Base-by-base conservation (phyloP, 2,888 invertebrate species). In the Eledone cirrhosa region DNA sequence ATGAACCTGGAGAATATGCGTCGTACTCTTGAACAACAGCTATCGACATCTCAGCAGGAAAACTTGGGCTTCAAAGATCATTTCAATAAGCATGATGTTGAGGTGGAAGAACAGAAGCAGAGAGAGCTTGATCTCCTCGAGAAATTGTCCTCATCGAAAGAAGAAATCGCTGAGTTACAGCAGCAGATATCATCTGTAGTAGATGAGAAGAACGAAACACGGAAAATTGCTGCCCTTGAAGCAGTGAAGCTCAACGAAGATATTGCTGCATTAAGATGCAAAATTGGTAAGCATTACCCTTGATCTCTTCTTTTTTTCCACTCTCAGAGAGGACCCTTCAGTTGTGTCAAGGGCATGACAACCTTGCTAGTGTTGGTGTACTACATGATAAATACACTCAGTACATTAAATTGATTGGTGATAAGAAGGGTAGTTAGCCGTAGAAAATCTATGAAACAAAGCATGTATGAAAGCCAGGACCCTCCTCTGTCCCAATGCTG, bases 161-260 rank as follows among this genome's bases (percentile, higher is more conserved):
- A 33, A 19, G 72, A 78, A 48, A 24, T 72, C 4, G n/a, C 76
- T 19, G 24, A 22, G 47, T 19, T 72, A 24, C 76, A 59, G 22
- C 31, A 2, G 8, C 75, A 69, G 48, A 78, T 78, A 4, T 29
- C 31, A 33, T 67, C 72, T 27, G 7, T 69, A 19, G 47, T n/a
- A 78, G 72, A 77, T 4, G 48, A 33, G n/a, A 59, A 31, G 22
- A 65, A 24, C 2, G 41, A 77, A 19, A 59, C 74, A 31, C n/a
- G 31, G 22, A 78, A 78, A 47, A 74, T 75, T 14, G 48, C 27
- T 19, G 72, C 53, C 74, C 27, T 75, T n/a, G 78, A 78, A 59
- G 48, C 24, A 48, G 22, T 48, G 48, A 47, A 76, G 22, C 29
- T 76, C 22, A 48, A 48, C 1, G 76, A 48, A 76, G 76, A 47